Evolutionary conservation across 2,888 invertebrate genomes (phyloP).

Genomic region (Hedya salicella): DNA sequence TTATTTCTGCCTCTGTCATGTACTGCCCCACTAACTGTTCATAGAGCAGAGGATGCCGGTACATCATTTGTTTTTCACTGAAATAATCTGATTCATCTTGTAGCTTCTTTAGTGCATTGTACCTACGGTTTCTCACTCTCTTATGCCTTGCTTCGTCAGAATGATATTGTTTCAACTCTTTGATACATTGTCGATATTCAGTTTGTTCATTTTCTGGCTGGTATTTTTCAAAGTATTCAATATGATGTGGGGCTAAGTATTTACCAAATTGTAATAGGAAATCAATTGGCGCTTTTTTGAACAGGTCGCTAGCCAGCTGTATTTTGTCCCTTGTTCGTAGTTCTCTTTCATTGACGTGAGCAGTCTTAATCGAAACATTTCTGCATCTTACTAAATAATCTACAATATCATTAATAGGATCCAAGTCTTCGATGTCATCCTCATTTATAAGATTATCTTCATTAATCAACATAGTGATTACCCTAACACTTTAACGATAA

Average conservation of each 20-base stretch:
- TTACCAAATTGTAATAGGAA: slow-evolving; percentile 93
- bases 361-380: slow-evolving; percentile 90
- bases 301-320: slow-evolving; percentile 87
- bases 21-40: slow-evolving; percentile 96
- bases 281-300: slow-evolving; percentile 86
- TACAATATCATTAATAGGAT: slow-evolving; percentile 84
- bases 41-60: slow-evolving; percentile 94
- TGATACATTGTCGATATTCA: slow-evolving; percentile 86
- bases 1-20: slow-evolving; percentile 90
- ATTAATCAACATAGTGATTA: slow-evolving; percentile 22
- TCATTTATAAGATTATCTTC: slow-evolving; percentile 7
- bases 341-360: slow-evolving; percentile 92
- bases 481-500: neutral
- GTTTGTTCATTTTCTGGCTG: slow-evolving; percentile 57
- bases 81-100: slow-evolving; percentile 91
- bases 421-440: slow-evolving; percentile 53
- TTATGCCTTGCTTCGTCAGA: slow-evolving; percentile 79
- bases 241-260: slow-evolving; percentile 87
- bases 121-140: slow-evolving; percentile 91
- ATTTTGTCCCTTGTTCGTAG: slow-evolving; percentile 88
- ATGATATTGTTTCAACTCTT: slow-evolving; percentile 85
- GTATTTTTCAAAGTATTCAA: slow-evolving; percentile 87
- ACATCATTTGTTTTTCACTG: slow-evolving; percentile 97
- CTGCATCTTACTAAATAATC: slow-evolving; percentile 86
- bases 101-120: slow-evolving; percentile 91